Conservation (phyloP, 2,888 invertebrate genomes). For the Gibbula magus region DNA sequence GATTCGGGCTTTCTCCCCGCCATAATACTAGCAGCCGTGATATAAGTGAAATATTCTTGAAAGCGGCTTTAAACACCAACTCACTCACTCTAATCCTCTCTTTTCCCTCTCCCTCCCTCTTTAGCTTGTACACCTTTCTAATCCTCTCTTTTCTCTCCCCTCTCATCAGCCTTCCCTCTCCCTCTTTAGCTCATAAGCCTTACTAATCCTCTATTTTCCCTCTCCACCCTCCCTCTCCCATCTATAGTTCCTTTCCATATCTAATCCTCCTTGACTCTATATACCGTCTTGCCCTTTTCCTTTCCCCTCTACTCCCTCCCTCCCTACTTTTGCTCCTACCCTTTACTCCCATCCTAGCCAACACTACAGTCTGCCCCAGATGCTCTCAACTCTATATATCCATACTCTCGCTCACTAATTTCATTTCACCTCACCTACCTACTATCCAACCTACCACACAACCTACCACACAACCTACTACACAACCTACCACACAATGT, state of each 20-base stretch:
- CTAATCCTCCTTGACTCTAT: too few species aligned
- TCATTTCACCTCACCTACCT: too few species aligned
- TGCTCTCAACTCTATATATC: too few species aligned
- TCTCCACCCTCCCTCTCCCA: neutral
- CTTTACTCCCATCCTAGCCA: neutral
- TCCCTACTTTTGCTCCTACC: neutral
- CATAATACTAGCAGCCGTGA: too few species aligned
- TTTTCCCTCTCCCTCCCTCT: conserved; percentile 22
- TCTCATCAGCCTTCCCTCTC: conserved; percentile 2
- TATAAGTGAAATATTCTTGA: too few species aligned
- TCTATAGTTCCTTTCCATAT: neutral
- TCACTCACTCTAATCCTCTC: neutral
- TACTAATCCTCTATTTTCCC: neutral
- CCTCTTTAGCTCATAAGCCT: neutral
- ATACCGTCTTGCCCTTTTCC: conserved; percentile 13
- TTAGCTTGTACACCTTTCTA: neutral
- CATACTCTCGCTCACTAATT: too few species aligned
- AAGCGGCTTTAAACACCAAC: too few species aligned
- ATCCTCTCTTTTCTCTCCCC: neutral
- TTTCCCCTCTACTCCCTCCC: neutral
- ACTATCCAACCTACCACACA: too few species aligned
- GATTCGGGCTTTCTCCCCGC: too few species aligned
- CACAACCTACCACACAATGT: too few species aligned
- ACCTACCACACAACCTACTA: too few species aligned
- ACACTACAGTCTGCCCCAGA: neutral